Evolutionary conservation across 2,888 invertebrate species (phyloP), one percentile per base, ranked within the genome.

Genomic region (Physocephala rufipes): DNA sequence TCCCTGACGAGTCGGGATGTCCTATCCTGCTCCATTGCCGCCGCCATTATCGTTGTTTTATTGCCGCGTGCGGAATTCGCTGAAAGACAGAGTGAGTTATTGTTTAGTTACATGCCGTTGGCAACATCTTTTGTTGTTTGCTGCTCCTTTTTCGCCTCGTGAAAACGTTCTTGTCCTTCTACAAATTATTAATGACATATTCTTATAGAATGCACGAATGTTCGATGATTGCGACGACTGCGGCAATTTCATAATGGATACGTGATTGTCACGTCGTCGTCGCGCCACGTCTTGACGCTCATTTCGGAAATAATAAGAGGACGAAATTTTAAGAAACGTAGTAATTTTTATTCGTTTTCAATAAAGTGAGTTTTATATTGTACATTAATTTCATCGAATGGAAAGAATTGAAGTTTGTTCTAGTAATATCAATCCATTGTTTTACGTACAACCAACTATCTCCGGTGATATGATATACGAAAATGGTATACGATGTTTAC

Each of bases 71-170:
- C 45, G 24, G 58, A 16, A 24, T 30, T 49, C 55, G 53, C 53
- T 55, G 53, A 24, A 21, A 12, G 28, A 58, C 58, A 15, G 28
- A 58, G 51, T 68, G 68, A 68, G 62, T 68, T 68, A 68, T 68
- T 49, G 61, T 53, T 68, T 68, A 68, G 61, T 51, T 36, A 36
- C 67, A 45, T 58, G 58, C 53, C 43, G 30, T 59, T 26, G 59
- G 43, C 19, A 58, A 24, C 21, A 24, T 24, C 58, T 55, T 43
- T 36, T 30, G 28, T 19, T 26, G 45, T 15, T 16, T 1, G 43
- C 24, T 65, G 9, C 36, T 66, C 19, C 36, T n/a, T 53, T 3
- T 55, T 24, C 45, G 45, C n/a, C 19, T 21, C 4, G 15, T 16
- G 49, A 28, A 49, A 61, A 55, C 19, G 58, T 24, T 58, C 28